A percentile compares a stretch with the other conserved stretches of the same genome.
Evolutionary conservation across 2,113 vertebrate species (phyloP).

Genomic region (Syngnathus floridae): DNA sequence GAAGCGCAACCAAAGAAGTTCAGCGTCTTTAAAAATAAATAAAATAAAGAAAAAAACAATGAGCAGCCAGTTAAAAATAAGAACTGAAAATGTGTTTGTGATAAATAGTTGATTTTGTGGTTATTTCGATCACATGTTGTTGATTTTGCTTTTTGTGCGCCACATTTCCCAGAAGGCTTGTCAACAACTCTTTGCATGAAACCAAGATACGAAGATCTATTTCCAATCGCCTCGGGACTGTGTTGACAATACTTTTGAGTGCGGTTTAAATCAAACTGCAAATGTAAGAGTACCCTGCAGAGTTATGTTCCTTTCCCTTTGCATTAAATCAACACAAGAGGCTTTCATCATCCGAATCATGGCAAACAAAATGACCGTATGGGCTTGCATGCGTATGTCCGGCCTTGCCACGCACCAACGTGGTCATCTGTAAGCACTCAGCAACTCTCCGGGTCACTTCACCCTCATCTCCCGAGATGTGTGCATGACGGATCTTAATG

Average conservation of each 20-base stretch:
- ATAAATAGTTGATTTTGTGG: not conserved
- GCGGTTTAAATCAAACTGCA: not conserved
- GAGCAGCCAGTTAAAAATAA: not conserved
- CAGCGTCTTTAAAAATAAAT: no score
- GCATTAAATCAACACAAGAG: not conserved
- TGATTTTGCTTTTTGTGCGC: conserved; percentile 1
- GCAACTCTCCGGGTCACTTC: conserved; percentile 21
- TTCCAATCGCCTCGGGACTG: not conserved
- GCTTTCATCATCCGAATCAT: not conserved
- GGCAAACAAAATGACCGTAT: not conserved
- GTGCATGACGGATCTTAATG: conserved; percentile 15
- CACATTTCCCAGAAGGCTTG: conserved; percentile 6
- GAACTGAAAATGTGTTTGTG: not conserved
- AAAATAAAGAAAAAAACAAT: not conserved
- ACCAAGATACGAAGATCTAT: not conserved
- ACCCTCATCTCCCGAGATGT: conserved; percentile 3
- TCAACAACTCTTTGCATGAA: not conserved
- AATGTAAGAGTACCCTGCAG: not conserved
- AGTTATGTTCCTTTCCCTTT: not conserved
- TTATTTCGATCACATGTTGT: conserved; percentile 1
- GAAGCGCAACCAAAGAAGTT: no score
- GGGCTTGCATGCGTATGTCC: not conserved
- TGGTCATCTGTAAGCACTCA: conserved; percentile 19
- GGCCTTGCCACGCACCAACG: conserved; percentile 15
- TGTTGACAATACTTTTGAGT: not conserved